These are phyloP conservation scores for Prionace glauca DNA, from an alignment of 2,797 vertebrate species.

Conservation along the genomic window DNA sequence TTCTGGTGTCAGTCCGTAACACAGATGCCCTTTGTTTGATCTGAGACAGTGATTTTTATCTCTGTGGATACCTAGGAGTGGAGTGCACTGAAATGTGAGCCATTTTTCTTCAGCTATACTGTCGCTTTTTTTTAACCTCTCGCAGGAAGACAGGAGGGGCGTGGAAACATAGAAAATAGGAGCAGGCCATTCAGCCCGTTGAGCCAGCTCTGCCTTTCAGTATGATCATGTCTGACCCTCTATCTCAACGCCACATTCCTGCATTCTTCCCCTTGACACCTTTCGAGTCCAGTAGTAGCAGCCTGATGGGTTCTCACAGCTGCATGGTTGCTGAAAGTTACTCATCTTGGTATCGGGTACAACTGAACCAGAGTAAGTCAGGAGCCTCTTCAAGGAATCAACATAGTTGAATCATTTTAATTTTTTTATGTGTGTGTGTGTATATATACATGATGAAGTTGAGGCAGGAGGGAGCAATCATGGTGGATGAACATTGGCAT, in stretches of 20 bases:
- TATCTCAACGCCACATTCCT: no score
- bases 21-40: conserved; percentile 22
- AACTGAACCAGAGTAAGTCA: neutral
- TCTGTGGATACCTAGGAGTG: neutral
- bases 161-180: no score
- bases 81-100: neutral
- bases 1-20: neutral
- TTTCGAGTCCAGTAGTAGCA: no score
- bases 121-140: neutral
- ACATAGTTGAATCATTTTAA: neutral
- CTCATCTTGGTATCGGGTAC: neutral
- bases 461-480: neutral
- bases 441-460: neutral
- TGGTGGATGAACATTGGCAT: neutral
- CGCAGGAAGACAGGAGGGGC: neutral
- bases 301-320: neutral
- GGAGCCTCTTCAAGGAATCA: neutral
- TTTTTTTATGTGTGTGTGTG: no score
- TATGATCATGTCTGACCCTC: no score
- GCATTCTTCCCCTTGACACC: no score
- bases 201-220: no score
- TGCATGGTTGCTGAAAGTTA: neutral
- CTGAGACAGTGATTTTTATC: neutral
- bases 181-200: no score
- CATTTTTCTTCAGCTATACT: neutral